Base-by-base conservation (phyloP, 1,140 invertebrate species). In the Nebria ingens region DNA sequence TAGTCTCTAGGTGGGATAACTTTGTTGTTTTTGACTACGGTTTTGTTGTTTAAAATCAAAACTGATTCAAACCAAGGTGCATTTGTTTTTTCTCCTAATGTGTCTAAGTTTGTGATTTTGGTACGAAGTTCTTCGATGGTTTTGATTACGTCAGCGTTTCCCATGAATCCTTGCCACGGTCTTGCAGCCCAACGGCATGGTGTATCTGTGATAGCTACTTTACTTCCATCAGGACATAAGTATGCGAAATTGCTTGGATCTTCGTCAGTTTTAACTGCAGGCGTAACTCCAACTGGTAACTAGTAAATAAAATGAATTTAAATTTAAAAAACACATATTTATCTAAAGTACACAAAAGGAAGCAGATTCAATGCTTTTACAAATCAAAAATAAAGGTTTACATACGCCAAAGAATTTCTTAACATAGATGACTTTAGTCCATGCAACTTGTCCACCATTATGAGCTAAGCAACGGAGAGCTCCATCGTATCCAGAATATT, bases 401-500 rank as follows among this genome's bases (percentile, higher is more conserved):
- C 76, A 72, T 68, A 83, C 76, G 2, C 81, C 80, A 66, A 89
- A 87, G 72, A 87, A 87, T 63, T 84, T 81, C 56, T 80, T 77
- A 1, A 91, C 84, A 54, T 77, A 89, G 56, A 87, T 84, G 55
- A 91, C 81, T 68, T 90, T 89, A 1, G 89, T 85, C 71, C 90
- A 93, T 2, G 89, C 90, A 1, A 93, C 79, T 56, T 93, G 79
- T 1, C 89, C 91, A 1, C 79, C 79, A 38, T 86, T 84, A 55
- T 87, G 80, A 6, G 83, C 80, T 38, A 95, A 65, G 71, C 91
- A 95, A 13, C 84, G 73, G 17, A 93, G 75, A 2, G 89, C 86
- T 0, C 91, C 91, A 49, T 89, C 83, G 65, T 91, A 91, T 1
- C 90, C 90, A 34, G 86, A 86, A 66, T 77, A 91, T 38, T 78